Evolutionary conservation across 2,888 invertebrate genomes (phyloP), one percentile per base, ranked within the genome.

Genomic region (Steromphala cineraria): DNA sequence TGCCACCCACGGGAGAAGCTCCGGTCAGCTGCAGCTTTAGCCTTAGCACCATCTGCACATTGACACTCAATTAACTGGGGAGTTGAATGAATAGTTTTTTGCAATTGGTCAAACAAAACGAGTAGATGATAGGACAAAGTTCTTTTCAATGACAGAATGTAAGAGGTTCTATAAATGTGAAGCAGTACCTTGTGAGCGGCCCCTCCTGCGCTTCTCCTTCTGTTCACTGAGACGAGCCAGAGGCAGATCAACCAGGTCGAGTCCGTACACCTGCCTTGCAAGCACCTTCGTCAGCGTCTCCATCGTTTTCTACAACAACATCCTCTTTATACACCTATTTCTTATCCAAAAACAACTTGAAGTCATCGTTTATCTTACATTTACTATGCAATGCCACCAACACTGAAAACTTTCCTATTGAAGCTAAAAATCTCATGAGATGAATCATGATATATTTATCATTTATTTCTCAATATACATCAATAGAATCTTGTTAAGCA

Each of bases 221-320:
- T 96, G 96, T 90, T 97, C 97, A 67, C 96, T 96, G 74, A 97
- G 94, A 53, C 97, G 95, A 89, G 97, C 97, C 83, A 97, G 92
- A 2, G 96, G 97, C 78, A 97, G 94, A 94, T 98, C 98, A 75
- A 96, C 96, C 86, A 99, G 94, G 94, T 99, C 99, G 85, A 99
- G 95, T 87, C 97, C 96, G 92, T 99, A 99, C 28, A 99, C 98
- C 93, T 99, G 98, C 21, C 98, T 95, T 0, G 98, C 98, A 81
- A 99, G 94, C 53, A 99, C 98, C 84, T 98, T 95, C 0, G 99
- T 99, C 86, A 99, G 93, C 0, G 98, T 99, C 92, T 98, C 98
- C 96, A 99, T 96, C 8, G 93, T 92, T 91, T 93, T 93, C 93
- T 93, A 83, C 8, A 78, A 74, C 75, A 56, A 80, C 53, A 77